Evolutionary conservation across 2,888 invertebrate genomes (phyloP).

Genomic region (Xanthorhoe spadicearia): DNA sequence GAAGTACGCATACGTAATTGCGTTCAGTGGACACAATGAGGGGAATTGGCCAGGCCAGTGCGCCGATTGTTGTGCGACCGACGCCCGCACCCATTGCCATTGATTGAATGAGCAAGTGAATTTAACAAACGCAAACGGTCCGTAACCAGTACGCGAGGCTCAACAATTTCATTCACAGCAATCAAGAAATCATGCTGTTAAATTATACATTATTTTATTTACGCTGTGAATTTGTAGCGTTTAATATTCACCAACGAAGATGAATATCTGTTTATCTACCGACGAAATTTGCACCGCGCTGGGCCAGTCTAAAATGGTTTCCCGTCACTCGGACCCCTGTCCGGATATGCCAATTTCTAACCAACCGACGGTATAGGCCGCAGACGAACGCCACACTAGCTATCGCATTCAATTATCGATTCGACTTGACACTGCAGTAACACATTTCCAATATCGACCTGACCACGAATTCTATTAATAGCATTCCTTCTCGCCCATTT

Average conservation of each 20-base stretch:
- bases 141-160: slow-evolving; percentile 56
- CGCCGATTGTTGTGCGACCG: slow-evolving; percentile 82
- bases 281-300: slow-evolving; percentile 27
- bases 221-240: background rate
- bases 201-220: slow-evolving; percentile 19
- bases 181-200: slow-evolving; percentile 17
- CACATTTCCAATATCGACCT: slow-evolving; percentile 28
- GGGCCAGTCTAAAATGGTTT: slow-evolving; percentile 48
- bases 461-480: slow-evolving; percentile 24
- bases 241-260: background rate
- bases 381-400: slow-evolving; percentile 58
- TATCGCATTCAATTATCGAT: slow-evolving; percentile 67
- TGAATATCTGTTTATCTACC: background rate
- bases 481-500: slow-evolving; percentile 5
- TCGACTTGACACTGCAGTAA: slow-evolving; percentile 53
- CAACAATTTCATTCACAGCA: slow-evolving; percentile 42
- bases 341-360: slow-evolving; percentile 71
- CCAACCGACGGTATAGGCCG: slow-evolving; percentile 49
- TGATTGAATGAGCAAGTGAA: slow-evolving; percentile 80
- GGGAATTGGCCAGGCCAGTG: slow-evolving; percentile 82
- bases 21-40: slow-evolving; percentile 80
- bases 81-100: slow-evolving; percentile 80
- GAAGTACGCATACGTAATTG: slow-evolving; percentile 81
- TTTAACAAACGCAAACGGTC: slow-evolving; percentile 75
- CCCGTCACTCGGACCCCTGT: slow-evolving; percentile 55